Conservation (phyloP, 2,797 vertebrate species). For the Gouania willdenowi region DNA sequence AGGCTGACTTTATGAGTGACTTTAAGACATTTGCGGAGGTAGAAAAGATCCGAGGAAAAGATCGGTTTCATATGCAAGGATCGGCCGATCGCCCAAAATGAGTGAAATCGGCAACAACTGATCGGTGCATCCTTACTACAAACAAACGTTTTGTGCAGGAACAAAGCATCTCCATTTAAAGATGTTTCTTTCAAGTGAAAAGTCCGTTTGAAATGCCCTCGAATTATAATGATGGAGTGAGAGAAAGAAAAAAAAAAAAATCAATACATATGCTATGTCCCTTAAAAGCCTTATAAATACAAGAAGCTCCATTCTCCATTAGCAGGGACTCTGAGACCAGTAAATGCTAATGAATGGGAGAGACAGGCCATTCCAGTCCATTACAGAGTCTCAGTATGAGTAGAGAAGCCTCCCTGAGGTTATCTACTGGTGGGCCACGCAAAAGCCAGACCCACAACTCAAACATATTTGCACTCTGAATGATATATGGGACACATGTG, state of each 20-base stretch:
- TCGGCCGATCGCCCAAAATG: too few species aligned
- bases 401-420: constrained; percentile 60
- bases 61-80: too few species aligned
- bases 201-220: constrained; percentile 56
- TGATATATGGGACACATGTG: constrained; percentile 67
- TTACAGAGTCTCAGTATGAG: constrained; percentile 76
- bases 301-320: constrained; percentile 80
- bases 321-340: constrained; percentile 75
- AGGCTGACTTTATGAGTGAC: too few species aligned
- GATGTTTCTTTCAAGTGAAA: constrained; percentile 50
- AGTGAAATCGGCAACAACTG: too few species aligned
- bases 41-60: too few species aligned
- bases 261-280: constrained; percentile 79
- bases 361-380: constrained; percentile 78
- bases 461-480: constrained; percentile 64
- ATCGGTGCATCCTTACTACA: too few species aligned
- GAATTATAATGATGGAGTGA: constrained; percentile 62
- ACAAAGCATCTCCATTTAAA: constrained; percentile 36
- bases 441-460: constrained; percentile 68
- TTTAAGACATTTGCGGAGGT: too few species aligned
- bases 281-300: constrained; percentile 84
- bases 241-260: constrained; percentile 56
- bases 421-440: constrained; percentile 68
- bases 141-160: constrained; percentile 13
- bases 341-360: constrained; percentile 80